Evolutionary conservation across 2,888 invertebrate genomes (phyloP).

Genomic region (Sabatieria punctata): DNA sequence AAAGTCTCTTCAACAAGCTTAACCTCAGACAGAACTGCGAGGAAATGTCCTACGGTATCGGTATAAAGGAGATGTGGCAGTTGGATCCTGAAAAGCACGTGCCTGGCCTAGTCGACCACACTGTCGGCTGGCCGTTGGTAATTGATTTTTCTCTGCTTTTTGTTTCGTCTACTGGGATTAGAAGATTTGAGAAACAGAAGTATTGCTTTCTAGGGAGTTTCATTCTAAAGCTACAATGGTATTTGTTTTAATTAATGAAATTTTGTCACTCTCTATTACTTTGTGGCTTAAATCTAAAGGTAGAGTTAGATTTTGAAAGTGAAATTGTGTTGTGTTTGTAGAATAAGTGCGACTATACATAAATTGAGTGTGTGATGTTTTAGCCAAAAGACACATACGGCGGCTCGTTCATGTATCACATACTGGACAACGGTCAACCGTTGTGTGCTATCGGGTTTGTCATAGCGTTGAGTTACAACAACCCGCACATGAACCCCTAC

Average conservation of each 20-base stretch:
- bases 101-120: conserved; percentile 85
- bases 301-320: too few species aligned
- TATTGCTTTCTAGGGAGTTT: too few species aligned
- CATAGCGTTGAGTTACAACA: conserved; percentile 79
- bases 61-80: conserved; percentile 87
- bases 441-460: conserved; percentile 83
- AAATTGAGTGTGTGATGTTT: too few species aligned
- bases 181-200: too few species aligned
- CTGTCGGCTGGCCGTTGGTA: conserved; percentile 85
- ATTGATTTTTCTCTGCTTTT: too few species aligned
- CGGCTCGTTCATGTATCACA: conserved; percentile 88
- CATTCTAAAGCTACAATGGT: too few species aligned
- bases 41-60: conserved; percentile 84
- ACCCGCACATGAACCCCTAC: conserved; percentile 84
- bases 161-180: too few species aligned
- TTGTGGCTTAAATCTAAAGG: too few species aligned
- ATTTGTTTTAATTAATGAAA: too few species aligned
- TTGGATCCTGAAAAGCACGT: conserved; percentile 66
- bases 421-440: conserved; percentile 44
- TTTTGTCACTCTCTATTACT: too few species aligned
- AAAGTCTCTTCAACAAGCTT: conserved; percentile 64
- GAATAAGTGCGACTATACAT: too few species aligned
- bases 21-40: conserved; percentile 61
- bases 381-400: conserved; percentile 72
- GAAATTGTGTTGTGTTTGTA: too few species aligned